Percentiles rank a stretch among this genome's conserved stretches.
These are phyloP conservation scores for Tipula helvola DNA, from an alignment of 2,888 invertebrate genomes.

Conservation along the genomic window DNA sequence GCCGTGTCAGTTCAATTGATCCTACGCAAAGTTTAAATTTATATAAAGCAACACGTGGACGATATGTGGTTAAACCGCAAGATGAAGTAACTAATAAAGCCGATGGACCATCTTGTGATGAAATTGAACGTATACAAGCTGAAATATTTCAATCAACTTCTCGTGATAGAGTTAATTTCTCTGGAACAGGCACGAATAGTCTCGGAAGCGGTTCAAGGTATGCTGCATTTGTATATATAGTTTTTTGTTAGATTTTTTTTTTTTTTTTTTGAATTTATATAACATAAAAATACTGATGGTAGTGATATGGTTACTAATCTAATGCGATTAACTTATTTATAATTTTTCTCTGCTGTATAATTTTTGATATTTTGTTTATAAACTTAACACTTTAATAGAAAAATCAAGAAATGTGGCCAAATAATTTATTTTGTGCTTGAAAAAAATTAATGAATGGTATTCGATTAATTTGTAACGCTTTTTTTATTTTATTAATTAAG, in stretches of 20 bases:
- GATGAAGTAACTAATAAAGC: conserved; percentile 57
- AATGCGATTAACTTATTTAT: neutral
- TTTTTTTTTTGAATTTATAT: neutral
- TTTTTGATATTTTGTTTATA: neutral
- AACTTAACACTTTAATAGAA: neutral
- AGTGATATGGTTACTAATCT: neutral
- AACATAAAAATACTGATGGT: neutral
- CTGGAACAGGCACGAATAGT: conserved; percentile 37
- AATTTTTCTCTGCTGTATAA: neutral
- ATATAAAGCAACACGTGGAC: conserved; percentile 41
- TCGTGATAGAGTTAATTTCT: conserved; percentile 26
- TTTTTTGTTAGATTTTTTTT: neutral
- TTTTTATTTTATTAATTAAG: neutral
- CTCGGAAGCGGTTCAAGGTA: conserved; percentile 38
- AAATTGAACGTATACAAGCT: conserved; percentile 42
- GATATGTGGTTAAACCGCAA: conserved; percentile 46
- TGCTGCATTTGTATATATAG: neutral
- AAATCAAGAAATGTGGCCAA: neutral
- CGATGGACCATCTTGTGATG: conserved; percentile 45
- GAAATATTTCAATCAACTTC: conserved; percentile 35
- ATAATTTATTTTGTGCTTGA: neutral
- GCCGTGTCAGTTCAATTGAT: conserved; percentile 36
- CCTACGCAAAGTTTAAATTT: conserved; percentile 35
- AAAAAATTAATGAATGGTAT: neutral
- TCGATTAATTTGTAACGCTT: neutral